A percentile compares a stretch with the other conserved stretches of the same genome.
Conservation (phyloP, 2,797 vertebrate species). For the Sphenopsis melanotis region DNA sequence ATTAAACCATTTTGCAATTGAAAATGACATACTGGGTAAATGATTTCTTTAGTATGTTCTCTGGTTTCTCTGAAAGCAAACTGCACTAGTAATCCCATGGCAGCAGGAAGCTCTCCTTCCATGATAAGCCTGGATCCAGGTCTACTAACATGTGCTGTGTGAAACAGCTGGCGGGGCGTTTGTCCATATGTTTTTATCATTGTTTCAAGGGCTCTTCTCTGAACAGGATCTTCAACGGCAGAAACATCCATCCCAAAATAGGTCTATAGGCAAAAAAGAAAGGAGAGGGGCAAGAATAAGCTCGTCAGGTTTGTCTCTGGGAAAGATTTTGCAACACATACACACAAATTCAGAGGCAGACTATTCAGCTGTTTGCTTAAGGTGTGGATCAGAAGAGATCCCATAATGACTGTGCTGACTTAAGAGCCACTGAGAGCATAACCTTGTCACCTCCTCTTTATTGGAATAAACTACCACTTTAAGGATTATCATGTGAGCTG, state of each 20-base stretch:
- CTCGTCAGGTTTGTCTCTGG: not conserved
- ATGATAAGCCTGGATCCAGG: constrained; percentile 84
- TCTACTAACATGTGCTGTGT: constrained; percentile 82
- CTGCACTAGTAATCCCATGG: constrained; percentile 96
- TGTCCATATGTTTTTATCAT: constrained; percentile 99
- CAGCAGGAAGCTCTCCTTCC: constrained; percentile 94
- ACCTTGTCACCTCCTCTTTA: not conserved
- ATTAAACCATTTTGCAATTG: not conserved
- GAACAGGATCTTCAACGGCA: constrained; percentile 95
- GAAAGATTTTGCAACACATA: not conserved
- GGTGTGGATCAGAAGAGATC: not conserved
- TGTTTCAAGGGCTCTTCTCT: constrained; percentile 94
- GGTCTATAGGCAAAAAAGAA: constrained; percentile 75
- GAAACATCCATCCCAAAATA: constrained; percentile 99
- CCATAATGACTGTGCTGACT: not conserved
- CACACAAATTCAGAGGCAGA: not conserved
- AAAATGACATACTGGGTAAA: constrained; percentile 83
- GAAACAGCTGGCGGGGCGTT: constrained; percentile 94
- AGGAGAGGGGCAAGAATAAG: not conserved
- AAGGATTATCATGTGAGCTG: not conserved
- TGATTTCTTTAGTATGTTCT: constrained; percentile 86
- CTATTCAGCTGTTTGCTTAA: not conserved
- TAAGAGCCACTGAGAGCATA: not conserved
- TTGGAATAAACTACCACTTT: not conserved
- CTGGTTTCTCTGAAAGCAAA: constrained; percentile 93